Base-by-base conservation (phyloP, 2,888 invertebrate species). In the Tetropium fuscum region DNA sequence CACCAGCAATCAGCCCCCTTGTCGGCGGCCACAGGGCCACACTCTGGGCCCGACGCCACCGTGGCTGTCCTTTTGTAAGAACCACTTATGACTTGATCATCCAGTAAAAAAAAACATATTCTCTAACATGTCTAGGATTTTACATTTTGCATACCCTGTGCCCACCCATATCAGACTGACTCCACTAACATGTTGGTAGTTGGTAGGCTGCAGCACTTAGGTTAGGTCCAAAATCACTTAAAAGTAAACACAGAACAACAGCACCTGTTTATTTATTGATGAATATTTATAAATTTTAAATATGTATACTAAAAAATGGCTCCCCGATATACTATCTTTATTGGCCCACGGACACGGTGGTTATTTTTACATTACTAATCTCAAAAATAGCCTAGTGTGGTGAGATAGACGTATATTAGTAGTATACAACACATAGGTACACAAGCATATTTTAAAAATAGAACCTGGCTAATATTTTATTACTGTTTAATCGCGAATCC, bases 21-120 rank as follows among this genome's bases (percentile, higher is more conserved):
- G 69, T 81, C 84, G 84, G 74, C 74, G 83, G 83, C 85, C 84
- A 86, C 84, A 77, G 83, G 85, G 84, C 81, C 82, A 81, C 84
- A 85, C 83, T 84, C 85, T 66, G 81, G 80, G 77, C 80, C 81
- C 76, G 81, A 81, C 81, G 81, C 82, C 81, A 81, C 82, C 80
- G 82, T 82, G 80, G 80, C 79, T 78, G 77, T 74, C 75, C 74
- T 56, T 51, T 61, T 59, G 36, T 15, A 54, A 49, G 34, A 59
- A 59, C 58, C 43, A 44, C 60, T 59, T 75, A 66, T 53, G 58
- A 49, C 53, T 54, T 61, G 53, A 60, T 57, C 38, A 60, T 47
- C 62, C 60, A 64, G 55, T 62, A 55, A 41, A 54, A 47, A 43
- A 43, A 44, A 34, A 13, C 41, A 49, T 49, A 13, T 15, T 22